Conservation (phyloP, 2,113 vertebrate genomes). For the Notothenia rossii region DNA sequence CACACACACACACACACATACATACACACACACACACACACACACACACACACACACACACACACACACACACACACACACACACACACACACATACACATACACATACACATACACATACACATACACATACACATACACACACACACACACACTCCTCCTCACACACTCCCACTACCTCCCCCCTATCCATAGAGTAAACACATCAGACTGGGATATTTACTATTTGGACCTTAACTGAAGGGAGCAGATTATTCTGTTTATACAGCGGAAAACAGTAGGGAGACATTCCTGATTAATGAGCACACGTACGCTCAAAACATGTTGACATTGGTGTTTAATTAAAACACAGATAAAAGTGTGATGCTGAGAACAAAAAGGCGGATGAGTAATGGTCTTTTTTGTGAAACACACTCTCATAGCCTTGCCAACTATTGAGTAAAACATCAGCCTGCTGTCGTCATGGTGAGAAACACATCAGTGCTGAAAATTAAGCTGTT, state of each 20-base stretch:
- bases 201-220: conserved; percentile 72
- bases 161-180: not conserved
- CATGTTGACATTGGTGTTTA: not conserved
- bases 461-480: conserved; percentile 71
- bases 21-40: conserved; percentile 2
- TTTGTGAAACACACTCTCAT: conserved; percentile 7
- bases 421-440: conserved; percentile 15
- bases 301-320: conserved; percentile 3
- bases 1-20: not conserved
- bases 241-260: conserved; percentile 68
- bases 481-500: conserved; percentile 55
- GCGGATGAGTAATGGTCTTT: conserved; percentile 32
- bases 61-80: not conserved
- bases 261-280: conserved; percentile 66
- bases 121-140: not conserved
- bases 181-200: conserved; percentile 59
- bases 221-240: conserved; percentile 63
- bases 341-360: not conserved
- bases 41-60: conserved; percentile 1
- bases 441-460: conserved; percentile 52
- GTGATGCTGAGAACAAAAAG: conserved; percentile 7
- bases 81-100: not conserved
- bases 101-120: not conserved
- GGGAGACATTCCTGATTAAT: conserved; percentile 52
- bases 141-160: not conserved